These are phyloP conservation scores for Haliaeetus leucogaster DNA, from an alignment of 2,113 vertebrate species.

Conservation along the genomic window DNA sequence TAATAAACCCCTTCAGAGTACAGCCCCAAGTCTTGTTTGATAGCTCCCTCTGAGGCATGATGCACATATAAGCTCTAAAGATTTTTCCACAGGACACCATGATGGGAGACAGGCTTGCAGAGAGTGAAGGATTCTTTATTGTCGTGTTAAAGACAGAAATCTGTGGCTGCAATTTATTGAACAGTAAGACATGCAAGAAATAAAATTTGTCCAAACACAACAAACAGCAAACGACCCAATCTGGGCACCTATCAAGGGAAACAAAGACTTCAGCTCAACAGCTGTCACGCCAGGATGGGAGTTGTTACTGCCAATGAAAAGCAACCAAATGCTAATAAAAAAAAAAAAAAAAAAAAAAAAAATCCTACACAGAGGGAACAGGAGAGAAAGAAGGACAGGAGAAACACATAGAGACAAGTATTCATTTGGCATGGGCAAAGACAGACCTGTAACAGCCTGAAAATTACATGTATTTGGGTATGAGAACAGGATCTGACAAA, in stretches of 20 bases:
- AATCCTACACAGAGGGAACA: not conserved
- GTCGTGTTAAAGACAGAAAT: conserved; percentile 29
- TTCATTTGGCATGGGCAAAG: not conserved
- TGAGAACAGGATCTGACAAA: not conserved
- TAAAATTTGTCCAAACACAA: conserved; percentile 33
- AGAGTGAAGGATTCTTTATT: conserved; percentile 44
- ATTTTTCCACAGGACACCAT: conserved; percentile 21
- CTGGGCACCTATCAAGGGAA: not conserved
- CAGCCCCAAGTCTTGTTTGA: not conserved
- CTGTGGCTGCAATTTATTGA: conserved; percentile 36
- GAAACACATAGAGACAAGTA: not conserved
- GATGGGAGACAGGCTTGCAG: not conserved
- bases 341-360: not conserved
- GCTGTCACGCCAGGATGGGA: not conserved
- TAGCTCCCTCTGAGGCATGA: conserved; percentile 17
- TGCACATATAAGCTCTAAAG: conserved; percentile 18
- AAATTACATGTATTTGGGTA: not conserved
- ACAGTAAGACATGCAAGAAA: conserved; percentile 44
- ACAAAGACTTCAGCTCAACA: conserved; percentile 12
- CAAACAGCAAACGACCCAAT: conserved; percentile 27
- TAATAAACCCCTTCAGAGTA: conserved; percentile 31
- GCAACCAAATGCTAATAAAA: not conserved
- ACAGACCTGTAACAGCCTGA: not conserved
- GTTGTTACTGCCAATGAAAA: not conserved
- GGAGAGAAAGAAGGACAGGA: not conserved